These are phyloP conservation scores for Macrotis lagotis DNA, from an alignment of 2,113 vertebrate genomes.

Conservation along the genomic window DNA sequence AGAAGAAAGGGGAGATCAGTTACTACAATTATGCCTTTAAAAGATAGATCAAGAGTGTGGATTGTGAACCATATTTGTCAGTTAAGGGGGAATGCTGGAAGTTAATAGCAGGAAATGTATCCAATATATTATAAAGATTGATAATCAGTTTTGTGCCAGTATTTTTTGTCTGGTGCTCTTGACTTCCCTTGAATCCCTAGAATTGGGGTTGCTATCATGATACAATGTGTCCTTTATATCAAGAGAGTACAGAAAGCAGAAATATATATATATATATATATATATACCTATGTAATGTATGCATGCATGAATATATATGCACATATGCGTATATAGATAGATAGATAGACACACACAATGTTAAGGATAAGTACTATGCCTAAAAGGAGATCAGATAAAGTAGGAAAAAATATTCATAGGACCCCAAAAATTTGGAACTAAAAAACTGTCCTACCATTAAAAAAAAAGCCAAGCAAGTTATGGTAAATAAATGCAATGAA, in stretches of 20 bases:
- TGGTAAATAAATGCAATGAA: not conserved
- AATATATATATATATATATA: not conserved
- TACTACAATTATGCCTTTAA: not conserved
- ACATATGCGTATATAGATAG: too few species aligned
- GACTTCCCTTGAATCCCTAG: not conserved
- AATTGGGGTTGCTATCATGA: not conserved
- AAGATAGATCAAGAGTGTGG: not conserved
- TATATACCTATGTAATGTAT: too few species aligned
- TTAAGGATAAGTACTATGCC: not conserved
- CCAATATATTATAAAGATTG: not conserved
- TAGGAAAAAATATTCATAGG: not conserved
- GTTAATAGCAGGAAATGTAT: not conserved
- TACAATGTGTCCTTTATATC: not conserved
- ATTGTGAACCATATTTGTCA: not conserved
- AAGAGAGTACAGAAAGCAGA: not conserved
- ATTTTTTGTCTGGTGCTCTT: not conserved
- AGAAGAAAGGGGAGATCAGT: not conserved
- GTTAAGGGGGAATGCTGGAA: not conserved
- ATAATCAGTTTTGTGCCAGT: not conserved
- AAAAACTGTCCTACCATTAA: not conserved
- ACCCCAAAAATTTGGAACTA: not conserved
- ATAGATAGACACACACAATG: too few species aligned
- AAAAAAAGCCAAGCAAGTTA: not conserved
- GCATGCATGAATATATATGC: too few species aligned
- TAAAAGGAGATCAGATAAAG: not conserved